phyloP scores from a whole-genome alignment of 1,140 invertebrate species.

The Caenorhabditis remanei region DNA sequence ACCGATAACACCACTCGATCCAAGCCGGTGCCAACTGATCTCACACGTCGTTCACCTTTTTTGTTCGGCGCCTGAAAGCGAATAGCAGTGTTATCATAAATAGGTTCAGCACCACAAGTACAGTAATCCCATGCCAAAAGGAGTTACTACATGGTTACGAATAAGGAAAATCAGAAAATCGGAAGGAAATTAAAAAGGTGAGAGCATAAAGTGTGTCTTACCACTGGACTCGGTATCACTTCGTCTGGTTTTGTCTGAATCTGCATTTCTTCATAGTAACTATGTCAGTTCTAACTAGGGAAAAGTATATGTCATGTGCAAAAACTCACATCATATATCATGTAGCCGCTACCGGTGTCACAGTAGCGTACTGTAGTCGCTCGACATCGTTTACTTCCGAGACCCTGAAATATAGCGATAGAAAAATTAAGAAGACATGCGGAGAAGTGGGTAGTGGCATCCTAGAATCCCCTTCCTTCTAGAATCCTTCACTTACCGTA shows the following conservation, averaged over 20 bases:
- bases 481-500: background rate
- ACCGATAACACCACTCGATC: constrained; percentile 70
- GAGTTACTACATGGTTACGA: constrained; percentile 25
- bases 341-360: constrained; percentile 62
- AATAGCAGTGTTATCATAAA: too few species aligned
- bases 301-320: background rate
- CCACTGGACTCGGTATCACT: constrained; percentile 44
- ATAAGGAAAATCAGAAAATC: constrained; percentile 37
- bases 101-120: background rate
- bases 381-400: constrained; percentile 45
- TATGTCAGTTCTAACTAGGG: background rate
- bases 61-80: background rate
- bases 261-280: background rate
- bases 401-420: constrained; percentile 2
- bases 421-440: constrained; percentile 6
- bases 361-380: constrained; percentile 61
- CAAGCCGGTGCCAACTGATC: constrained; percentile 70
- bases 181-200: constrained; percentile 13
- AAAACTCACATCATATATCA: constrained; percentile 65
- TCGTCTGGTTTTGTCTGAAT: constrained; percentile 54
- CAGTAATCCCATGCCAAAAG: constrained; percentile 46
- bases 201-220: background rate
- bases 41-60: constrained; percentile 56
- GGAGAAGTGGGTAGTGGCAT: background rate
- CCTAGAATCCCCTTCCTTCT: too few species aligned